phyloP scores from a whole-genome alignment of 2,797 vertebrate genomes.

The Clarias pachynema region DNA sequence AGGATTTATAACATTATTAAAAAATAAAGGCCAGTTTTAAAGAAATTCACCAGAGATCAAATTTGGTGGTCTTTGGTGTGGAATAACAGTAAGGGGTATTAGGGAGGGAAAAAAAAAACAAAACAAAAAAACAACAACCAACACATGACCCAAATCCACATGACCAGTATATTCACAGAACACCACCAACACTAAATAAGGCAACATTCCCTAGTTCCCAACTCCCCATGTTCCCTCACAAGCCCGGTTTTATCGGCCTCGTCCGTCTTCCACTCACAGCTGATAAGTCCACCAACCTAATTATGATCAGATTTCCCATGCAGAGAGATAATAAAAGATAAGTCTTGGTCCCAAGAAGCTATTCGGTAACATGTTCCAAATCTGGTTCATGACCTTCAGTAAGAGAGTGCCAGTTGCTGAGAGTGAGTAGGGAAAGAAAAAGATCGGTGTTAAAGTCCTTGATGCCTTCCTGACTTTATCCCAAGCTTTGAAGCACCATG shows the following conservation, averaged over 20 bases:
- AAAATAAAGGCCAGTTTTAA: neutral
- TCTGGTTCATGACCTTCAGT: conserved; percentile 53
- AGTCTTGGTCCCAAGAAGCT: neutral
- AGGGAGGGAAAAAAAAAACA: neutral
- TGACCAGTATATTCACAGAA: conserved; percentile 48
- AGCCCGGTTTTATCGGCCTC: conserved; percentile 41
- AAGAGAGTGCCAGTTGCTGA: conserved; percentile 29
- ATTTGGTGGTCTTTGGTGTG: conserved; percentile 58
- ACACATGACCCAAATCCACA: conserved; percentile 46
- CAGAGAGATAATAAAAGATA: neutral
- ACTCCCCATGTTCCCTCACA: conserved; percentile 50
- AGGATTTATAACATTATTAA: neutral
- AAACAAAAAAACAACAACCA: conserved; percentile 19
- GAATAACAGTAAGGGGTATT: conserved; percentile 21
- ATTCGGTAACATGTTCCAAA: neutral
- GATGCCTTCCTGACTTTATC: conserved; percentile 26
- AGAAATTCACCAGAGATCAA: neutral
- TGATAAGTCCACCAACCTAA: conserved; percentile 8
- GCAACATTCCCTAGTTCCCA: conserved; percentile 55
- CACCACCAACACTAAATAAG: conserved; percentile 52
- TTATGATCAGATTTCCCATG: neutral
- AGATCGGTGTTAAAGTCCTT: conserved; percentile 26
- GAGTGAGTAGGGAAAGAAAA: conserved; percentile 42
- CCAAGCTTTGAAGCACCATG: conserved; percentile 20
- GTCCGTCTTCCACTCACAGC: conserved; percentile 11